Conservation (phyloP, 2,113 vertebrate genomes). For the Caranx melampygus region DNA sequence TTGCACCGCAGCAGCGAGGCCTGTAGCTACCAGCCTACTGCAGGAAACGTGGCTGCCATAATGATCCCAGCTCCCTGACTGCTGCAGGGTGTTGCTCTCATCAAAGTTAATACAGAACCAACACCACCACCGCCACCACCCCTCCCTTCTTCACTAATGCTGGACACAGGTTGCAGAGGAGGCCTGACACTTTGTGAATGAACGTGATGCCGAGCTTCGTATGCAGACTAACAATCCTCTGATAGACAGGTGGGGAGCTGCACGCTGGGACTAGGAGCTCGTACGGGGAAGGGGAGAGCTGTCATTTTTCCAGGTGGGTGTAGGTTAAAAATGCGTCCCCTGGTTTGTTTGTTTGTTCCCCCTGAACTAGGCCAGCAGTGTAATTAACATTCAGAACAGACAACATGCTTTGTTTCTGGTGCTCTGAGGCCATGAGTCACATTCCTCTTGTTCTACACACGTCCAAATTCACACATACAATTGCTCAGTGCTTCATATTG, state of each 20-base stretch:
- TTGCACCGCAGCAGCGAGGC: constrained; percentile 20
- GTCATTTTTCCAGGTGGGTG: constrained; percentile 27
- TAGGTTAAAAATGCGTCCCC: constrained; percentile 31
- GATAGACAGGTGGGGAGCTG: constrained; percentile 20
- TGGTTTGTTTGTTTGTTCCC: constrained; percentile 5
- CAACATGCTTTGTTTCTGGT: constrained; percentile 31
- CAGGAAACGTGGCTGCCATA: constrained; percentile 54
- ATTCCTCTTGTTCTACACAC: constrained; percentile 37
- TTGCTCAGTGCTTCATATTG: neutral
- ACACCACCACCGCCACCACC: neutral
- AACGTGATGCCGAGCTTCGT: constrained; percentile 18
- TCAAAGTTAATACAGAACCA: constrained; percentile 57
- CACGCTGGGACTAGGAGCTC: constrained; percentile 18
- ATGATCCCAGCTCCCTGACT: constrained; percentile 47
- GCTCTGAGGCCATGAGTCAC: constrained; percentile 26
- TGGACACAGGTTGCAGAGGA: constrained; percentile 39
- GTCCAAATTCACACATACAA: constrained; percentile 25
- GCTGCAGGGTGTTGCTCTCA: constrained; percentile 61
- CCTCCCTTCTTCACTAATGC: neutral
- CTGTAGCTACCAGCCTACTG: constrained; percentile 44
- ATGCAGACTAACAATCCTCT: neutral
- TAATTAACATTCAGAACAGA: constrained; percentile 55
- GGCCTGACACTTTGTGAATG: constrained; percentile 37
- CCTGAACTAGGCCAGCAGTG: constrained; percentile 36
- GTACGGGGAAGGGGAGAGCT: neutral